Evolutionary conservation across 2,113 vertebrate genomes (phyloP).

Genomic region (Salminus brasiliensis): DNA sequence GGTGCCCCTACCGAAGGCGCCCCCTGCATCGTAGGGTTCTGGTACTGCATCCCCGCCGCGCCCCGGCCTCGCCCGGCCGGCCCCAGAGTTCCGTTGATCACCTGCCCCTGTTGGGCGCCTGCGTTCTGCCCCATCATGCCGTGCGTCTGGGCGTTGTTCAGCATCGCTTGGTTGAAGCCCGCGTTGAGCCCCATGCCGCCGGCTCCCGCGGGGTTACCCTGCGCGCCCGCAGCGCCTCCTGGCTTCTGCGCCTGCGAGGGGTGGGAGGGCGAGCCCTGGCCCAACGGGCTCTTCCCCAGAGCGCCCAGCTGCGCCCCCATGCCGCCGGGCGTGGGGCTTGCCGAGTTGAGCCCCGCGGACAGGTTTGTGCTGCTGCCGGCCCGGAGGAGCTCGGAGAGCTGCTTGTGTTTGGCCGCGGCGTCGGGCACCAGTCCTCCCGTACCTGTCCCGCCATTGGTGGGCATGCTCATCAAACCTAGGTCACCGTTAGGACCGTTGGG

Average conservation of each 20-base stretch:
- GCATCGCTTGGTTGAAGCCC: constrained; percentile 88
- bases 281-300: constrained; percentile 86
- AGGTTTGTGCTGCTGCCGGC: constrained; percentile 83
- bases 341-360: constrained; percentile 81
- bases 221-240: constrained; percentile 78
- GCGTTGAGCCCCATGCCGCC: constrained; percentile 88
- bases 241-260: constrained; percentile 93
- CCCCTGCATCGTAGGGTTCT: constrained; percentile 80
- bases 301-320: constrained; percentile 75
- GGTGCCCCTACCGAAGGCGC: constrained; percentile 75
- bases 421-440: constrained; percentile 78
- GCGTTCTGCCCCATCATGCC: constrained; percentile 85
- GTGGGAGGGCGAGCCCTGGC: constrained; percentile 85
- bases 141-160: constrained; percentile 89
- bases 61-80: constrained; percentile 88
- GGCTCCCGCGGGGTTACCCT: constrained; percentile 77
- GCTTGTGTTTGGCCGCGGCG: constrained; percentile 96
- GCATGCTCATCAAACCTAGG: constrained; percentile 82
- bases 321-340: constrained; percentile 82
- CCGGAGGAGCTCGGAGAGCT: constrained; percentile 94
- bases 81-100: constrained; percentile 93
- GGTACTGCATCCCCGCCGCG: constrained; percentile 85
- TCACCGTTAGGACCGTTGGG: constrained; percentile 86
- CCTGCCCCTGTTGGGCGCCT: constrained; percentile 86
- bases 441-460: constrained; percentile 69